Base-by-base conservation (phyloP, 2,113 vertebrate species). In the Cepphus grylle region DNA sequence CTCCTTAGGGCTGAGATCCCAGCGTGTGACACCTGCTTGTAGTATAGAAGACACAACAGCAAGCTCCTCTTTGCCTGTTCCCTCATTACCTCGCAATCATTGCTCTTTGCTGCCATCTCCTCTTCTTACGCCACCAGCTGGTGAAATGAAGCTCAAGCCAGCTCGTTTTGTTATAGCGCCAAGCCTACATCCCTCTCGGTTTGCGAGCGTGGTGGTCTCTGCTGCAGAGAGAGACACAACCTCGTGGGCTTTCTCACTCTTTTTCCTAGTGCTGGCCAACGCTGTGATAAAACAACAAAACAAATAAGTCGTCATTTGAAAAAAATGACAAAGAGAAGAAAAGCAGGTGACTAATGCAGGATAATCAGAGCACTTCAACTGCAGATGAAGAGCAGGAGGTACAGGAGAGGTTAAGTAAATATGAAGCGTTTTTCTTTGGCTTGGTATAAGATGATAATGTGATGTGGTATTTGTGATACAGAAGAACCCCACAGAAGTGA, bases 141-240 rank as follows among this genome's bases (percentile, higher is more conserved):
- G 12, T 8, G 50, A 80, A 50, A 30, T 5, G 40, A 53, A 66
- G 40, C 42, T 71, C n/a, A n/a, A 53, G 21, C 6, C 20, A 43
- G 7, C 12, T 59, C 27, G 17, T 32, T 58, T 40, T 2, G 0
- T 36, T 45, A 8, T 12, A 15, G 58, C 27, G n/a, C 32, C 1
- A 0, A 69, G 50, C 26, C 56, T 23, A 4, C 11, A 5, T 16
- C 40, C 32, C 3, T 20, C 49, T 45, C 2, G 1, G n/a, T 27
- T n/a, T 83, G 34, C 30, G 26, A 26, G 40, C 3, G 42, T 34
- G 34, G 9, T 38, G 34, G 12, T 61, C 29, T 53, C 52, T 25
- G 15, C 52, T 65, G 69, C 61, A 45, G 43, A 30, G 34, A 30
- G n/a, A 70, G 40, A 9, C 8, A 15, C 8, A 27, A 71, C 45